Conservation (phyloP, 2,797 vertebrate genomes). For the Thalassophryne amazonica region DNA sequence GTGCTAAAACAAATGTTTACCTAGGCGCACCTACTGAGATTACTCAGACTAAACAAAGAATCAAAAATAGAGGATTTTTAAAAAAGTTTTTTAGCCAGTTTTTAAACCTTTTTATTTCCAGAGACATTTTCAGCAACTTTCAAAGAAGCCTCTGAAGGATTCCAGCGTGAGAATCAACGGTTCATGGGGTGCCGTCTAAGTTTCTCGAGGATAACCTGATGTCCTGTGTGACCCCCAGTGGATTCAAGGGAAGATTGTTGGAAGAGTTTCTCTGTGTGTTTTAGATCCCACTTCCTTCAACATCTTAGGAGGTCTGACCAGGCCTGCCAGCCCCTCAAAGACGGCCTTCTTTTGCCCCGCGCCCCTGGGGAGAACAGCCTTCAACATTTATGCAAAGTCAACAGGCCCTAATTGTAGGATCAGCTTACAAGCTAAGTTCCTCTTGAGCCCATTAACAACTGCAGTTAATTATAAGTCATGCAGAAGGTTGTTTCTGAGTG, state of each 20-base stretch:
- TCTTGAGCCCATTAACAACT: slow-evolving; percentile 78
- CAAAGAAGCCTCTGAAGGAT: slow-evolving; percentile 17
- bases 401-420: slow-evolving; percentile 83
- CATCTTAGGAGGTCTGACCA: slow-evolving; percentile 57
- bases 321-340: slow-evolving; percentile 73
- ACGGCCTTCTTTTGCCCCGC: slow-evolving; percentile 61
- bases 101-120: no score
- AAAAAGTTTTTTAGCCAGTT: no score
- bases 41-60: no score
- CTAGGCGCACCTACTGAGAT: no score
- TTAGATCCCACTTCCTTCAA: slow-evolving; percentile 39
- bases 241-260: slow-evolving; percentile 40
- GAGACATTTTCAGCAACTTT: no score
- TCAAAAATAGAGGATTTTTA: no score
- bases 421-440: slow-evolving; percentile 75
- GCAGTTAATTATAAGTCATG: slow-evolving; percentile 71
- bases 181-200: slow-evolving; percentile 33
- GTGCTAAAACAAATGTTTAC: no score
- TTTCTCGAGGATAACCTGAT: slow-evolving; percentile 59
- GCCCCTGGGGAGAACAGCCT: slow-evolving; percentile 57
- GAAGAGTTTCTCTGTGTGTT: slow-evolving; percentile 48
- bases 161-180: slow-evolving; percentile 18
- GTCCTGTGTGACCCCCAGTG: slow-evolving; percentile 43
- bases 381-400: slow-evolving; percentile 81
- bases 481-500: slow-evolving; percentile 21